Evolutionary conservation across 2,113 vertebrate genomes (phyloP), one percentile per base, ranked within the genome.

Genomic region (Urocitellus parryii): DNA sequence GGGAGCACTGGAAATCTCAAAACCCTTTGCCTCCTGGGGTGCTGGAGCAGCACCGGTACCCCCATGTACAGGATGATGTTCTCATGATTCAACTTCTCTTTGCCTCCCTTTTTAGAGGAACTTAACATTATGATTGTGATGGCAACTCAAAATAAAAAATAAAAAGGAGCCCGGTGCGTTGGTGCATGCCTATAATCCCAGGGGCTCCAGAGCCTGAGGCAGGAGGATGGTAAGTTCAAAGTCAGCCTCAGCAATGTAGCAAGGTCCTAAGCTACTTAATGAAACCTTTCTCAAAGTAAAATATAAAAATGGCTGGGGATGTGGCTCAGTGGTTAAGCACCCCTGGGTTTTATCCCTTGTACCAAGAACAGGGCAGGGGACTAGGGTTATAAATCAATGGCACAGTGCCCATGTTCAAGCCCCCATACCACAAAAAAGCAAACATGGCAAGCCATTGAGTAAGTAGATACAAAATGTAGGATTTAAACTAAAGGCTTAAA

Each of bases 401-500:
- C 27, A 68, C 13, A 68, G 32, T 34, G 14, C 67, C 67, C 67
- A 32, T 29, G 32, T 68, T 68, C 32, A 68, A 68, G 34, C 67
- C 32, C 32, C 29, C 29, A 29, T 32, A 34, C 13, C 5, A 67
- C 10, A 8, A 68, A 68, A 1, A 34, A 68, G 48, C 9, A 63
- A 63, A 63, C 9, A 65, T 12, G 29, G 34, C 4, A 88, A 72
- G 24, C 27, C 3, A 20, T 72, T 86, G 24, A 58, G 1, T 25
- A 34, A 13, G 11, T 27, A 72, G 2, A 8, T 61, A 92, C 56
- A 74, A 61, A 83, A 48, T 48, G 88, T n/a, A 76, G 27, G 45
- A 82, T 88, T 95, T 63, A 74, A 88, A 70, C 51, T 90, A 76
- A 92, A 83, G 17, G 39, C 61, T 70, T 51, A 39, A 94, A 12